Evolutionary conservation across 2,113 vertebrate genomes (phyloP), one percentile per base, ranked within the genome.

Genomic region (Lathamus discolor): DNA sequence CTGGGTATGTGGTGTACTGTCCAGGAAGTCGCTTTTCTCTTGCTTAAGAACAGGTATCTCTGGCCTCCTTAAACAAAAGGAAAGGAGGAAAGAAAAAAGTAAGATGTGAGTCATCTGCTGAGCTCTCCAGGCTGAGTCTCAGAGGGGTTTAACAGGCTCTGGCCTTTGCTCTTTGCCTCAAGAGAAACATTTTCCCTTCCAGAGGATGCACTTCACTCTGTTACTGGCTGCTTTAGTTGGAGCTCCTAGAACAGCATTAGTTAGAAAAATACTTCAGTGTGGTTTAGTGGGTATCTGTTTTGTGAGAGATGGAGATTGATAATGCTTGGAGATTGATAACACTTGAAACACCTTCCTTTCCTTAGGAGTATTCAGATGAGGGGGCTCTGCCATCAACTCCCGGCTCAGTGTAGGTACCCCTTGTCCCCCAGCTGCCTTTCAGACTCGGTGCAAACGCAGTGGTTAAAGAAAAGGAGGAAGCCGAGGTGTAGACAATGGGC

Each of bases 1-100:
- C 25, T 31, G 89, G 73, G 10, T 4, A 13, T 24, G 76, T 1
- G 22, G 35, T 1, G 57, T 16, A 2, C 35, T 13, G 43, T 25
- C 51, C 90, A 81, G 95, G 93, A 90, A 90, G 86, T 73, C 12
- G 10, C 74, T 90, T 62, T 37, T 17, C 76, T 77, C 63, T 95
- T 88, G 83, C 90, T 72, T 37, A 48, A 91, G 80, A 95, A 81
- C 96, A 96, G 96, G 95, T 97, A 94, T 86, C 94, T 77, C 54
- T 63, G 88, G 68, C 83, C 77, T 94, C 87, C 67, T 93, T 62
- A 49, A 90, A 66, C 57, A 59, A 57, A 63, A 39, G 25, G 23
- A 85, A 22, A 10, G 35, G 27, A 48, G 39, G 14, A 2, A 11
- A 51, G 59, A 57, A 54, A 49, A 62, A 51, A 35, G 18, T 2